phyloP scores from a whole-genome alignment of 2,888 invertebrate genomes.

The Heliconius aoede region DNA sequence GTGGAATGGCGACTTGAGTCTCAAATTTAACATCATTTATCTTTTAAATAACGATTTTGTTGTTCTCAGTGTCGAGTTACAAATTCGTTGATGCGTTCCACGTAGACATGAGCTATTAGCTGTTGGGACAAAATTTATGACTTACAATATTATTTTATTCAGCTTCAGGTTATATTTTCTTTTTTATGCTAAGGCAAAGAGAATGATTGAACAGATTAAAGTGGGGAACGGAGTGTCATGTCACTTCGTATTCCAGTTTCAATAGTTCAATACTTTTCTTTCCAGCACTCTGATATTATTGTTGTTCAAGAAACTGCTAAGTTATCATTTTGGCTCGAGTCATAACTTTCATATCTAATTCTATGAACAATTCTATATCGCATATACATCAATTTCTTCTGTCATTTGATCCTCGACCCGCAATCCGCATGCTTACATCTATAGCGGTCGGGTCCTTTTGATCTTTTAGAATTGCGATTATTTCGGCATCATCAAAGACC shows the following conservation, averaged over 20 bases:
- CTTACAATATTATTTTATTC: neutral
- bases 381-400: neutral
- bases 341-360: neutral
- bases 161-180: neutral
- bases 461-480: slow-evolving; percentile 1
- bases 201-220: no score
- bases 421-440: neutral
- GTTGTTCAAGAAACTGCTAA: no score
- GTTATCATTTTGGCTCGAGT: no score
- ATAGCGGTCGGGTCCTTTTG: neutral
- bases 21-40: slow-evolving; percentile 59
- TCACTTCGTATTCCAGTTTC: no score
- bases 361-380: neutral
- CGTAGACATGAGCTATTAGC: neutral
- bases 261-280: no score
- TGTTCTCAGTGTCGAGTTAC: slow-evolving; percentile 59
- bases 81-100: slow-evolving; percentile 39
- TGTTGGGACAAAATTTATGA: neutral
- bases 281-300: no score
- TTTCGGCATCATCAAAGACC: slow-evolving; percentile 1
- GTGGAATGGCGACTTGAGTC: slow-evolving; percentile 58
- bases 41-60: slow-evolving; percentile 55
- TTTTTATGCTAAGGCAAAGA: no score
- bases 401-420: slow-evolving; percentile 1
- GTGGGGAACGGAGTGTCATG: no score